phyloP scores from a whole-genome alignment of 2,113 vertebrate genomes.

The Hydrolagus affinis region DNA sequence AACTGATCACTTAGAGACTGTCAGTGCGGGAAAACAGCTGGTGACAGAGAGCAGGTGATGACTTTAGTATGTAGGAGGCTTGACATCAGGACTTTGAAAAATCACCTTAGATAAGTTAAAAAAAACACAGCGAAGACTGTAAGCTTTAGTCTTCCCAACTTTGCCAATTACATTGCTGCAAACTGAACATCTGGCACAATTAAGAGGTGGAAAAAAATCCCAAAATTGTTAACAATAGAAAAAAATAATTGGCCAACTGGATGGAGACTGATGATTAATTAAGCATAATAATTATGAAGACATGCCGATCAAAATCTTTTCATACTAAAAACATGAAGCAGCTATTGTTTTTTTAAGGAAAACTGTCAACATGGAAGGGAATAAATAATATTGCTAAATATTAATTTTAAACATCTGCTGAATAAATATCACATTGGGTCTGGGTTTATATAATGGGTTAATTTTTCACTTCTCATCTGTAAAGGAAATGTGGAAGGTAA shows the following conservation, averaged over 20 bases:
- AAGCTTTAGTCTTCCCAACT: constrained; percentile 44
- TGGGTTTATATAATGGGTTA: too few relatives aligned
- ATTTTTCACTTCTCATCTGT: too few relatives aligned
- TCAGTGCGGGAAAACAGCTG: constrained; percentile 42
- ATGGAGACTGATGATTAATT: not conserved
- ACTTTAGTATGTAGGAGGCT: constrained; percentile 40
- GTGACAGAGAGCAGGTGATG: constrained; percentile 54
- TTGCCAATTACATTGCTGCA: constrained; percentile 67
- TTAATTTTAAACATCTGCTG: too few relatives aligned
- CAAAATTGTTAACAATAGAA: not conserved
- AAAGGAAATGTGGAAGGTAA: too few relatives aligned
- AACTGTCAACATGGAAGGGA: too few relatives aligned
- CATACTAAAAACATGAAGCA: not conserved
- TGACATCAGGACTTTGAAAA: constrained; percentile 43
- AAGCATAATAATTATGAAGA: constrained; percentile 6
- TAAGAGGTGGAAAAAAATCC: constrained; percentile 39
- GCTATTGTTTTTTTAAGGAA: not conserved
- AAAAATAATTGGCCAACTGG: not conserved
- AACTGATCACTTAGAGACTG: constrained; percentile 33
- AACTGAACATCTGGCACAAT: constrained; percentile 69
- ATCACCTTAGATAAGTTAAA: constrained; percentile 66
- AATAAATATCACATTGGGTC: too few relatives aligned
- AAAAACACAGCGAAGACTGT: constrained; percentile 56
- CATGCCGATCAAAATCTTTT: not conserved
- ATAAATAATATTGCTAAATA: too few relatives aligned